A percentile compares a stretch with the other conserved stretches of the same genome.
Conservation (phyloP, 2,888 invertebrate genomes). For the Meteorus cinctellus region DNA sequence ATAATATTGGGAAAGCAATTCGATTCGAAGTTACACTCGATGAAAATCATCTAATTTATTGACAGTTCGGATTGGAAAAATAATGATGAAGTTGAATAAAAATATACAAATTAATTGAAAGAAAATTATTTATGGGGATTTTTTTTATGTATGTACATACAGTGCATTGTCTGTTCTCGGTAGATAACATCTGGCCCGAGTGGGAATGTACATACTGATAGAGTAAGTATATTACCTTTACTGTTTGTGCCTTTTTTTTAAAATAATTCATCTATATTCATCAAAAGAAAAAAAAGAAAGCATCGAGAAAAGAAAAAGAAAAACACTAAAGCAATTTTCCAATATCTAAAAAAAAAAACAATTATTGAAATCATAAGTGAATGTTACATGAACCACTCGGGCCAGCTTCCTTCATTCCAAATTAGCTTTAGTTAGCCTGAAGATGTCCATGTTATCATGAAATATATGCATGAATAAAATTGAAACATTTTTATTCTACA, state of each 20-base stretch:
- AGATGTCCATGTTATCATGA: conserved; percentile 10
- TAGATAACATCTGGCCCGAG: conserved; percentile 71
- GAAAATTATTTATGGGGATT: conserved; percentile 51
- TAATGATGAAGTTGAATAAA: conserved; percentile 54
- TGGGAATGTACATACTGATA: conserved; percentile 71
- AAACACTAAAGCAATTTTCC: conserved; percentile 46
- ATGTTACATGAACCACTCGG: conserved; percentile 65
- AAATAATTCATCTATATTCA: conserved; percentile 60
- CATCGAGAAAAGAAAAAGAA: conserved; percentile 27
- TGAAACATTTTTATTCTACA: neutral
- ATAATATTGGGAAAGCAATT: neutral
- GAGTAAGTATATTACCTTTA: conserved; percentile 70
- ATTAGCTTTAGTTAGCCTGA: conserved; percentile 46
- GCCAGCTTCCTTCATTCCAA: conserved; percentile 60
- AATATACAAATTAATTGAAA: conserved; percentile 43
- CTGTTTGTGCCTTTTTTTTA: conserved; percentile 61
- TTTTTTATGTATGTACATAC: conserved; percentile 61
- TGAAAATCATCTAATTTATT: neutral
- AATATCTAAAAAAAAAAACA: conserved; percentile 26
- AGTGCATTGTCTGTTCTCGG: conserved; percentile 68
- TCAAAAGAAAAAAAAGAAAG: conserved; percentile 39
- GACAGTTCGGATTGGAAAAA: neutral
- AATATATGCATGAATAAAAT: conserved; percentile 14
- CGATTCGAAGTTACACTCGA: neutral
- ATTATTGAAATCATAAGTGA: conserved; percentile 52